Evolutionary conservation across 2,797 vertebrate genomes (phyloP), one percentile per base, ranked within the genome.

Genomic region (Ciconia nigra): DNA sequence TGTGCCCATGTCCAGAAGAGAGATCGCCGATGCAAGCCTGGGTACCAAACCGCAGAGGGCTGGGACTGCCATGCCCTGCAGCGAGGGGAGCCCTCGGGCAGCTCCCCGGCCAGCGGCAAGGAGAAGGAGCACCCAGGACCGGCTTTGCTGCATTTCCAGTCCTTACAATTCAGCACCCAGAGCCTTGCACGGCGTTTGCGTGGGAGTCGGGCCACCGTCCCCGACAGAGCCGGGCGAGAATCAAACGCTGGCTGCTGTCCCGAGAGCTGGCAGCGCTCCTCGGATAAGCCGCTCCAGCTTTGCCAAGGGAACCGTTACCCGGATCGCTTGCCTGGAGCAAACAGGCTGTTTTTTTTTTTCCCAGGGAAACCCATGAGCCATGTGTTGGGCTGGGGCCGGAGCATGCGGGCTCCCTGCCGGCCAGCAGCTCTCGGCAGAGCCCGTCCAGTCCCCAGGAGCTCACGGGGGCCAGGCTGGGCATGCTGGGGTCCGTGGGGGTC

Each of bases 361-460:
- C 33, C 2, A 4, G 89, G 80, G 31, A 77, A 89, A 86, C 26
- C 49, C 70, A 1, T 0, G 1, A 51, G 21, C 28, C 3, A 0
- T 5, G 16, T 4, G 31, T 10, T 33, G 71, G n/a, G 25, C 47
- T 54, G 49, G 15, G 42, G 13, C 55, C 1, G 24, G 33, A 21
- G 80, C 7, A 3, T 8, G 2, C 3, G 3, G 51, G 72, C 51
- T 78, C 28, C 35, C 20, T 3, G 1, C 37, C 0, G 11, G 21
- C 52, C 7, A 0, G n/a, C 37, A 41, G 49, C 63, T 52, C 67
- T 33, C 2, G 2, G 52, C 66, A 52, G 66, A 71, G n/a, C 58
- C 44, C 3, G 0, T 13, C 29, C 3, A 0, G 22, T 24, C 31
- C 29, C 39, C 0, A 1, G 71, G 22, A 61, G 28, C 5, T 0